Conservation (phyloP, 1,140 invertebrate species). For the Scaptomyza montana region DNA sequence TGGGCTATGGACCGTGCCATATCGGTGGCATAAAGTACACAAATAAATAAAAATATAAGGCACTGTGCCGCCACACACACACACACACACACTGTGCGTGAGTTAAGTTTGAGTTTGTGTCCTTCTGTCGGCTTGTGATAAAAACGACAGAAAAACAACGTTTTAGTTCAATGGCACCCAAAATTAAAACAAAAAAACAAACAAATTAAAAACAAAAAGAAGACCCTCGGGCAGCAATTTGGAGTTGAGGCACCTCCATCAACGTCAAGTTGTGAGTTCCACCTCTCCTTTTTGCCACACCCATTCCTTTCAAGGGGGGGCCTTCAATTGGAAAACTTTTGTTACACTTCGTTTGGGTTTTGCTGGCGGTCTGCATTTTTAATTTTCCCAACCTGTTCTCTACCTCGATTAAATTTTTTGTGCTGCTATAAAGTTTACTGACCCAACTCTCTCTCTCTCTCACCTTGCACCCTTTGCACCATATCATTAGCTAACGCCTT, state of each 20-base stretch:
- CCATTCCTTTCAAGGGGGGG: slow-evolving; percentile 2
- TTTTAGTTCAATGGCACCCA: slow-evolving; percentile 78
- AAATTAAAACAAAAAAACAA: slow-evolving; percentile 40
- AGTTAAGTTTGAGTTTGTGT: slow-evolving; percentile 8
- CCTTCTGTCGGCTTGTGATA: slow-evolving; percentile 20
- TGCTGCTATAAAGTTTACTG: slow-evolving; percentile 44
- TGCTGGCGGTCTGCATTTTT: slow-evolving; percentile 46
- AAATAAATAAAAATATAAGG: slow-evolving; percentile 76
- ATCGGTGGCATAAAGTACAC: slow-evolving; percentile 74
- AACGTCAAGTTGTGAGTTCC: slow-evolving; percentile 62
- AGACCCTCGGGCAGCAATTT: slow-evolving; percentile 53
- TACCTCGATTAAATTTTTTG: slow-evolving; percentile 41
- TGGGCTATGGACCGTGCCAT: slow-evolving; percentile 39
- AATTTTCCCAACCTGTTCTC: slow-evolving; percentile 37
- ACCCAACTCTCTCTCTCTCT: slow-evolving; percentile 24
- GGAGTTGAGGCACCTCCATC: slow-evolving; percentile 58
- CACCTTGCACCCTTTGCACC: not conserved
- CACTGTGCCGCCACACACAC: not conserved
- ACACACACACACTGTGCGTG: not conserved
- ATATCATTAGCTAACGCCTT: slow-evolving; percentile 46
- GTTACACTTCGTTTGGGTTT: slow-evolving; percentile 59
- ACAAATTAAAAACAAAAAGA: slow-evolving; percentile 38
- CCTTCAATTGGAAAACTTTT: slow-evolving; percentile 78
- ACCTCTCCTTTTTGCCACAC: slow-evolving; percentile 1
- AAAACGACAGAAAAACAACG: slow-evolving; percentile 55